Conservation (phyloP, 2,797 vertebrate species). For the Lithobates sylvaticus region DNA sequence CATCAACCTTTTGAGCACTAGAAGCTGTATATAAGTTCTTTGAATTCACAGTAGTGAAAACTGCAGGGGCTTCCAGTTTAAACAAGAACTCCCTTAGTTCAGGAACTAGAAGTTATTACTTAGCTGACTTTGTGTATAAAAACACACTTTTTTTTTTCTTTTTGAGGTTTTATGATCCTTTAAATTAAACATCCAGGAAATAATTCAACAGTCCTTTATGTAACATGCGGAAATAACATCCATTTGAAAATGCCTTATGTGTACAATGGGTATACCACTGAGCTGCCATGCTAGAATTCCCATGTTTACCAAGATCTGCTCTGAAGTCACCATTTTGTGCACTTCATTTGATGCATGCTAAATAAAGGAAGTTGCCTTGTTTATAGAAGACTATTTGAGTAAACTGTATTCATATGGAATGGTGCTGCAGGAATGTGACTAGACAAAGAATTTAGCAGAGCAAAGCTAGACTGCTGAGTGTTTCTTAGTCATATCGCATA, state of each 20-base stretch:
- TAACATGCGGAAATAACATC: background rate
- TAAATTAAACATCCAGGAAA: constrained; percentile 8
- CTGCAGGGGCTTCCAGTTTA: background rate
- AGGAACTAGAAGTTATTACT: background rate
- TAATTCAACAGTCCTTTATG: background rate
- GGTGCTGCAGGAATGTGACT: constrained; percentile 38
- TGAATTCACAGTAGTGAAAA: background rate
- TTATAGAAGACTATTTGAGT: constrained; percentile 33
- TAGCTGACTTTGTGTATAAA: background rate
- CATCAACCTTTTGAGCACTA: background rate
- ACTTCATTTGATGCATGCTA: constrained; percentile 37
- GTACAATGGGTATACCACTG: constrained; percentile 16
- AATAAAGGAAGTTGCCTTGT: constrained; percentile 51
- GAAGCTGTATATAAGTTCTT: background rate
- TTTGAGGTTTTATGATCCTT: background rate
- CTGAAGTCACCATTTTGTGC: constrained; percentile 28
- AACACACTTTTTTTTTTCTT: background rate
- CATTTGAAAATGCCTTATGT: background rate
- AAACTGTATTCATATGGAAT: constrained; percentile 46
- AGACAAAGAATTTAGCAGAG: constrained; percentile 42
- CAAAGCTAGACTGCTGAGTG: constrained; percentile 30
- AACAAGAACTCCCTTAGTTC: background rate
- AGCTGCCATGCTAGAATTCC: constrained; percentile 21
- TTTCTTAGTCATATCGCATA: constrained; percentile 22
- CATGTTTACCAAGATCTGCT: background rate